These are phyloP conservation scores for Ptychobarbus kaznakovi DNA, from an alignment of 2,797 vertebrate genomes.

Conservation along the genomic window DNA sequence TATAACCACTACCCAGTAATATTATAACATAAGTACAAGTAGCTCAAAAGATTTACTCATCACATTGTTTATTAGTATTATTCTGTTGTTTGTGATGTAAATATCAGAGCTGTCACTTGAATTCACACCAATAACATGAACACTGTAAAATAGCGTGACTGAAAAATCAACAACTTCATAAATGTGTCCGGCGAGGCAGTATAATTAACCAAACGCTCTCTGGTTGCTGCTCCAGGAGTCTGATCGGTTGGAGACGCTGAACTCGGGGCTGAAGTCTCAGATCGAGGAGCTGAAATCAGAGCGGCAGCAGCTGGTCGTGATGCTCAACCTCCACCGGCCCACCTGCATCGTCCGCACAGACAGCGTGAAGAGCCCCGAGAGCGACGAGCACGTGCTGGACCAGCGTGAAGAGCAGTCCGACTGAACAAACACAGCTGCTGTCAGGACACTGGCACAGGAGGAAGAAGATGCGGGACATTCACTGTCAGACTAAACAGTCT, in stretches of 20 bases:
- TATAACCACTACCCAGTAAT: not conserved
- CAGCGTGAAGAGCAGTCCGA: slow-evolving; percentile 70
- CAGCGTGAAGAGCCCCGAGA: slow-evolving; percentile 90
- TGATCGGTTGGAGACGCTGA: slow-evolving; percentile 93
- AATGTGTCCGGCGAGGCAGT: not conserved
- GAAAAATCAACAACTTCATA: too few relatives aligned
- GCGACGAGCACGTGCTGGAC: slow-evolving; percentile 87
- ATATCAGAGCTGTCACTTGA: not conserved
- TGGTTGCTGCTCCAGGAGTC: slow-evolving; percentile 84
- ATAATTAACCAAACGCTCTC: slow-evolving; percentile 1
- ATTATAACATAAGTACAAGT: not conserved
- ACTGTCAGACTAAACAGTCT: not conserved
- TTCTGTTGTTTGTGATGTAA: not conserved
- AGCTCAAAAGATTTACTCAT: not conserved
- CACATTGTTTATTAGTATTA: not conserved
- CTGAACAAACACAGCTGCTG: slow-evolving; percentile 1
- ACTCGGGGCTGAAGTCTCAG: slow-evolving; percentile 92
- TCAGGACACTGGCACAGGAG: not conserved
- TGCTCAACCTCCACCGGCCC: slow-evolving; percentile 94
- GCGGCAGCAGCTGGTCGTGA: slow-evolving; percentile 92
- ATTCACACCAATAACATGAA: not conserved
- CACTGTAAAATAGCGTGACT: not conserved
- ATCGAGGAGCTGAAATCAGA: slow-evolving; percentile 95
- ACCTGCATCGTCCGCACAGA: slow-evolving; percentile 95
- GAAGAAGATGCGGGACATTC: not conserved